Conservation (phyloP, 2,113 vertebrate species). For the Montifringilla adamsi region DNA sequence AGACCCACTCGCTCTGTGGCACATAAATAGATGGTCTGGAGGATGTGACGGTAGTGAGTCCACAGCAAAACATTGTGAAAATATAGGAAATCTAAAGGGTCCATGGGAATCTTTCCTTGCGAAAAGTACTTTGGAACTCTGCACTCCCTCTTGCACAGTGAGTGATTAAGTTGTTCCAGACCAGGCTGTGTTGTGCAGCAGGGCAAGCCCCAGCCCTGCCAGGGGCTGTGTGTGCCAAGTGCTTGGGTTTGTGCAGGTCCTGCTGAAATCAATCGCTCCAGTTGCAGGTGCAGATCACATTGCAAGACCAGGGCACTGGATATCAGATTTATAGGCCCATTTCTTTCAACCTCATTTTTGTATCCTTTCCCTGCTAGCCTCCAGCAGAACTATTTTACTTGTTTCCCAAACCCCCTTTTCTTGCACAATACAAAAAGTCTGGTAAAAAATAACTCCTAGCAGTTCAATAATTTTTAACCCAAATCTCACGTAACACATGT, state of each 20-base stretch:
- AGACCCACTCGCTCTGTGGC: fast-evolving
- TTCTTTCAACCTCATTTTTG: constrained; percentile 24
- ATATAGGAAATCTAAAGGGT: neutral
- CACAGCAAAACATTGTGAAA: neutral
- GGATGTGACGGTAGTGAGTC: neutral
- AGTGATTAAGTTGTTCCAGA: neutral
- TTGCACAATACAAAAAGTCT: neutral
- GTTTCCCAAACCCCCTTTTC: neutral
- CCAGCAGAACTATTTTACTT: neutral
- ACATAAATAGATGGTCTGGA: neutral
- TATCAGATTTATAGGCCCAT: constrained; percentile 57
- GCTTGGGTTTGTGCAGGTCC: fast-evolving
- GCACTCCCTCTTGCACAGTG: fast-evolving
- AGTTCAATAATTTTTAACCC: neutral
- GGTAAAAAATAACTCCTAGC: neutral
- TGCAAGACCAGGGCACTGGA: neutral
- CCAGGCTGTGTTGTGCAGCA: fast-evolving
- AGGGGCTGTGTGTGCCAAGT: neutral
- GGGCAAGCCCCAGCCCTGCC: neutral
- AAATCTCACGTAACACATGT: neutral
- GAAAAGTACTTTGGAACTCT: neutral
- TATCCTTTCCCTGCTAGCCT: neutral
- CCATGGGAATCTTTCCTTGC: neutral
- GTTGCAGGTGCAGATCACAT: neutral
- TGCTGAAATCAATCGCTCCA: neutral